Percentiles rank a stretch among this genome's conserved stretches.
Conservation (phyloP, 1,140 invertebrate species). For the Gonatopus flavifemur region DNA sequence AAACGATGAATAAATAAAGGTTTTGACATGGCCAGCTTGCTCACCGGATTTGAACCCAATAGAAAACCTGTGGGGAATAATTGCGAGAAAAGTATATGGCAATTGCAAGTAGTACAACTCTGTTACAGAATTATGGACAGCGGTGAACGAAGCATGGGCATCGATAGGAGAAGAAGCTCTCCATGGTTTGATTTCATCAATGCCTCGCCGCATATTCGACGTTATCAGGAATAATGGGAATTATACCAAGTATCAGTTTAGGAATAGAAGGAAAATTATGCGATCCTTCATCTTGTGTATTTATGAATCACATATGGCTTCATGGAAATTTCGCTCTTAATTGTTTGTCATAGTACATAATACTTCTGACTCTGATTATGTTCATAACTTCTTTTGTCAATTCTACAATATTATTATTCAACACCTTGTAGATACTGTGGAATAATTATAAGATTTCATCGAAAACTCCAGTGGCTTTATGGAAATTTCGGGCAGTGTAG, state of each 20-base stretch:
- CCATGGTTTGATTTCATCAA: neutral
- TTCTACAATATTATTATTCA: too few relatives aligned
- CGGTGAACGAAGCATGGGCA: neutral
- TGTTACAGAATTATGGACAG: neutral
- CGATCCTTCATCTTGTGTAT: too few relatives aligned
- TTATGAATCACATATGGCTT: too few relatives aligned
- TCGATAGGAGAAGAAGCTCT: neutral
- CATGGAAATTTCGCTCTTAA: too few relatives aligned
- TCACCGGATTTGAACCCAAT: neutral
- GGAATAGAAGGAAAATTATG: too few relatives aligned
- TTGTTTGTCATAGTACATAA: too few relatives aligned
- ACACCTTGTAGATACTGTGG: too few relatives aligned
- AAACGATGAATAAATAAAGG: slow-evolving; percentile 30
- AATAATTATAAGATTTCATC: too few relatives aligned
- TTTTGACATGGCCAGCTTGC: neutral
- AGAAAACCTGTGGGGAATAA: neutral
- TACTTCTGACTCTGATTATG: too few relatives aligned
- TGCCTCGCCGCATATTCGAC: neutral
- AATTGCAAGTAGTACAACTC: neutral
- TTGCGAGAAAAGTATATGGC: neutral
- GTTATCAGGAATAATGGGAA: neutral
- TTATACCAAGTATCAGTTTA: neutral
- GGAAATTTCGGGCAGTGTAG: too few relatives aligned
- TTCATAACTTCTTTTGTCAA: too few relatives aligned
- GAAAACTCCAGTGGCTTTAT: too few relatives aligned